phyloP scores from a whole-genome alignment of 2,113 vertebrate genomes.

The Lanius collurio region DNA sequence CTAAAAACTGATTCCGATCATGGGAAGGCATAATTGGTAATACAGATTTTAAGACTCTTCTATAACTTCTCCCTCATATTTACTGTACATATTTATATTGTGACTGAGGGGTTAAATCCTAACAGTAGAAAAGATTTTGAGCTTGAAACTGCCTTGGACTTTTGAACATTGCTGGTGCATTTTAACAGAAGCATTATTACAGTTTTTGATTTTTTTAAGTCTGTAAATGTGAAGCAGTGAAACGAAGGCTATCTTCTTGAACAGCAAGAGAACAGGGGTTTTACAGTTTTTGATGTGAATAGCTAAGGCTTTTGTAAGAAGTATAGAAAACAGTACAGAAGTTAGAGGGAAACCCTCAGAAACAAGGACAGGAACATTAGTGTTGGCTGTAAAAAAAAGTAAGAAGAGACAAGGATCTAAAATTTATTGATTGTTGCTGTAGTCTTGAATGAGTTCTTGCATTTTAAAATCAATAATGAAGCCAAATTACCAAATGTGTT shows the following conservation, averaged over 20 bases:
- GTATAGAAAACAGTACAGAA: background rate
- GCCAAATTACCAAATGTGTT: background rate
- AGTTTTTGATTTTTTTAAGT: background rate
- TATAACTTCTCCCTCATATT: background rate
- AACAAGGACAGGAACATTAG: background rate
- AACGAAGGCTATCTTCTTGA: background rate
- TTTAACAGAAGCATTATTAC: background rate
- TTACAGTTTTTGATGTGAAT: background rate
- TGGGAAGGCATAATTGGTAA: background rate
- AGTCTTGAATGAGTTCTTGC: background rate
- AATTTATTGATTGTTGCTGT: background rate
- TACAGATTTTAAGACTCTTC: background rate
- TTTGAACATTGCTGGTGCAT: background rate
- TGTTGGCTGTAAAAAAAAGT: background rate
- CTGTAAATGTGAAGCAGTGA: background rate
- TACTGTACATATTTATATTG: background rate
- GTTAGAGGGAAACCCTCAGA: background rate
- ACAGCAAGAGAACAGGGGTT: background rate
- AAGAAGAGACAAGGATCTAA: background rate
- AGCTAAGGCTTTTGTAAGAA: background rate
- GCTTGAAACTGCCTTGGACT: background rate
- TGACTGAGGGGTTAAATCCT: background rate
- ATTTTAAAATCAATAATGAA: background rate
- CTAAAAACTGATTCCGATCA: background rate
- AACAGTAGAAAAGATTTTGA: background rate